Percentiles rank a stretch among this genome's conserved stretches.
phyloP scores from a whole-genome alignment of 2,888 invertebrate genomes.

The Cactoblastis cactorum region DNA sequence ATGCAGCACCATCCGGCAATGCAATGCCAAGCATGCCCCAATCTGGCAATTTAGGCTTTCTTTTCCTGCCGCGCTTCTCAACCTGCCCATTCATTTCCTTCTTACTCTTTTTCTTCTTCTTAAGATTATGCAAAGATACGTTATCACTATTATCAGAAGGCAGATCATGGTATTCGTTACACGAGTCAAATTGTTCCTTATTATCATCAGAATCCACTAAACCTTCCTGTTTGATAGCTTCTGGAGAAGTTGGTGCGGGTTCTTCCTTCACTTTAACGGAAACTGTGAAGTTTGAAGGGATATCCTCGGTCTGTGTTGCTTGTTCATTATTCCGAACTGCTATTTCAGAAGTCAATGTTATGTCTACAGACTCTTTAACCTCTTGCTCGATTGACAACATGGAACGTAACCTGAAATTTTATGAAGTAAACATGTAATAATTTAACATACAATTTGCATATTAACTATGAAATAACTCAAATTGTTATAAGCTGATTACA shows the following conservation, averaged over 20 bases:
- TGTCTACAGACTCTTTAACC: constrained; percentile 38
- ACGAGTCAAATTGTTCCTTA: background rate
- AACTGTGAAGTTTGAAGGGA: constrained; percentile 1
- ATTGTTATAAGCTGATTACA: too few species aligned
- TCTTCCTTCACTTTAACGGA: constrained; percentile 45
- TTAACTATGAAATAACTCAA: too few species aligned
- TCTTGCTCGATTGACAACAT: constrained; percentile 30
- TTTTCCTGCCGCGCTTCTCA: constrained; percentile 34
- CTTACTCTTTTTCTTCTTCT: constrained; percentile 45
- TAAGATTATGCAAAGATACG: constrained; percentile 47
- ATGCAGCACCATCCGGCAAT: constrained; percentile 31
- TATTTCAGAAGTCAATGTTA: constrained; percentile 29
- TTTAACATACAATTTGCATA: too few species aligned
- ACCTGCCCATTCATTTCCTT: constrained; percentile 33
- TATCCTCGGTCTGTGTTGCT: constrained; percentile 52
- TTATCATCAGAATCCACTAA: constrained; percentile 28
- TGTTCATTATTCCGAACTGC: constrained; percentile 30
- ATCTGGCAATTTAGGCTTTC: constrained; percentile 34
- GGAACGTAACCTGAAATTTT: constrained; percentile 43
- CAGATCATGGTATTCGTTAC: constrained; percentile 16
- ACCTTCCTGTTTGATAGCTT: constrained; percentile 46
- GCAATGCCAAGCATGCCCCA: constrained; percentile 35
- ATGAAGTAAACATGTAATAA: background rate
- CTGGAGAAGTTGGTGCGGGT: constrained; percentile 28
- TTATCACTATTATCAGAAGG: constrained; percentile 60